phyloP scores from a whole-genome alignment of 1,140 invertebrate species.

The Eueides isabella region DNA sequence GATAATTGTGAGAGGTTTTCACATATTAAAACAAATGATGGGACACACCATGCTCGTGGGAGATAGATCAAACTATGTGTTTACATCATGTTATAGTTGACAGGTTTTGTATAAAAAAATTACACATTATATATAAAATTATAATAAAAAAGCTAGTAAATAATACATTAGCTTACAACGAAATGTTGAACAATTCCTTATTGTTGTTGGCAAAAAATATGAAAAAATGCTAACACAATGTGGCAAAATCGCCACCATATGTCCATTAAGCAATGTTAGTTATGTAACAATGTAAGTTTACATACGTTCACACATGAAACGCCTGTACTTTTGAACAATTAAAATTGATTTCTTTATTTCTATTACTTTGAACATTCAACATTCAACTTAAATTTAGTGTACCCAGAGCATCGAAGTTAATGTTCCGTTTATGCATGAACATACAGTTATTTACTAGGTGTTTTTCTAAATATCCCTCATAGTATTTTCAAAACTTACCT shows the following conservation, averaged over 20 bases:
- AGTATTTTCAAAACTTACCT: constrained; percentile 81
- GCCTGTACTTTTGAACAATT: neutral
- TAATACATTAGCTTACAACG: constrained; percentile 24
- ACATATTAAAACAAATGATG: constrained; percentile 46
- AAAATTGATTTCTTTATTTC: neutral
- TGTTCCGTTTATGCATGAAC: too few species aligned
- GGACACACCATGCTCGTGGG: constrained; percentile 40
- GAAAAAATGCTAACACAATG: constrained; percentile 41
- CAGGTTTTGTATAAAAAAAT: neutral
- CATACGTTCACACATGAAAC: neutral
- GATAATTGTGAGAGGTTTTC: constrained; percentile 55
- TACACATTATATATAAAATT: neutral
- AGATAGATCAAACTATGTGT: constrained; percentile 7
- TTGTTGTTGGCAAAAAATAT: constrained; percentile 42
- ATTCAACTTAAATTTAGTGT: neutral
- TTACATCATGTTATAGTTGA: constrained; percentile 15
- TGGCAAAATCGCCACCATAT: constrained; percentile 38
- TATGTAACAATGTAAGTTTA: constrained; percentile 26
- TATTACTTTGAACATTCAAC: neutral
- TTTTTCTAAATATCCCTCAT: neutral
- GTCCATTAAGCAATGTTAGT: constrained; percentile 37
- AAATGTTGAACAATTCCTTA: constrained; percentile 45
- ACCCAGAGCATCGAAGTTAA: neutral
- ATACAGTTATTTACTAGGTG: too few species aligned
- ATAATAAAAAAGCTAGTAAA: constrained; percentile 1